Percentiles rank a stretch among this genome's conserved stretches.
Evolutionary conservation across 2,888 invertebrate genomes (phyloP).

Genomic region (Cosmopolites sordidus): DNA sequence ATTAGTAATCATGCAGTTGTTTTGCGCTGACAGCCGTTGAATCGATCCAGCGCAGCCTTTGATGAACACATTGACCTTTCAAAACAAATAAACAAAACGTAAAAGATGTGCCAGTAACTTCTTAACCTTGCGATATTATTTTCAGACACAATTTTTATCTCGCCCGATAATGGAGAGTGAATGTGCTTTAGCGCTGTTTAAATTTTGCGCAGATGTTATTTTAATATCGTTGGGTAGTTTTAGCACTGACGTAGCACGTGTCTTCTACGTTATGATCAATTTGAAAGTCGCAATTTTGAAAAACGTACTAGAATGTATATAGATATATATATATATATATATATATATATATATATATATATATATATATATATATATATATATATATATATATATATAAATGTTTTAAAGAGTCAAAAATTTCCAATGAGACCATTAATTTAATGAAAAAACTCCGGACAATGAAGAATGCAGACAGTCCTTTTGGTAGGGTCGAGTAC

Average conservation of each 20-base stretch:
- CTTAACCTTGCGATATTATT: conserved; percentile 34
- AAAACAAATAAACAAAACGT: conserved; percentile 32
- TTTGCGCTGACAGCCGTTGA: conserved; percentile 1
- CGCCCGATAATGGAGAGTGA: conserved; percentile 32
- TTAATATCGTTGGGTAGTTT: conserved; percentile 17
- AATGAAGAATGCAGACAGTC: too few species aligned
- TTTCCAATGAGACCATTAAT: too few species aligned
- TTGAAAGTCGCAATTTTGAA: too few species aligned
- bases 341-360: too few species aligned
- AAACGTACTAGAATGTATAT: too few species aligned
- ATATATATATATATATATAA: too few species aligned
- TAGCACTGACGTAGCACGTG: conserved; percentile 1
- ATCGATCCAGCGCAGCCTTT: conserved; percentile 10
- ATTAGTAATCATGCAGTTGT: neutral
- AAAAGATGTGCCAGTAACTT: conserved; percentile 33
- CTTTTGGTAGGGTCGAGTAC: too few species aligned
- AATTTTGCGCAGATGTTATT: conserved; percentile 20
- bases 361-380: too few species aligned
- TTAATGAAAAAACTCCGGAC: too few species aligned
- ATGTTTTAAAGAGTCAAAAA: too few species aligned
- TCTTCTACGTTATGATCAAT: too few species aligned
- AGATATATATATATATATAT: too few species aligned
- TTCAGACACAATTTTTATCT: conserved; percentile 34
- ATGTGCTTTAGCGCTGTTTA: conserved; percentile 26
- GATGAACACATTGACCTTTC: conserved; percentile 27